phyloP scores from a whole-genome alignment of 2,797 vertebrate genomes.

The Sciaenops ocellatus region DNA sequence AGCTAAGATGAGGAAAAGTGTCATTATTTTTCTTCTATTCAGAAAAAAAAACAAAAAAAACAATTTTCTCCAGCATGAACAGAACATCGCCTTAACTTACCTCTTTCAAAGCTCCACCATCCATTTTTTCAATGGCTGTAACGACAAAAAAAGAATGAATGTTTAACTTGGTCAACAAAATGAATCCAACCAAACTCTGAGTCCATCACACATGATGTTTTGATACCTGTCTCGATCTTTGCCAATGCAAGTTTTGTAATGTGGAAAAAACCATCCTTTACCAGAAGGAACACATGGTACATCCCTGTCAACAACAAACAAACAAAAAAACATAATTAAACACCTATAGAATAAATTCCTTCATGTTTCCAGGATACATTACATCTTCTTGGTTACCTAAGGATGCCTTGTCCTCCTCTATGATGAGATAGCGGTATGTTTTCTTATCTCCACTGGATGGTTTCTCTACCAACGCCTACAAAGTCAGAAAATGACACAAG shows the following conservation, averaged over 20 bases:
- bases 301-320: slow-evolving; percentile 80
- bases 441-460: slow-evolving; percentile 70
- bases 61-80: not conserved
- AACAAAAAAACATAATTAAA: slow-evolving; percentile 33
- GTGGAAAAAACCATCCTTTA: slow-evolving; percentile 90
- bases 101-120: slow-evolving; percentile 86
- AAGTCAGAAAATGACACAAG: slow-evolving; percentile 1
- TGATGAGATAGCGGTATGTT: slow-evolving; percentile 87
- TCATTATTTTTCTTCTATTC: slow-evolving; percentile 2
- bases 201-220: not conserved
- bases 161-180: slow-evolving; percentile 7
- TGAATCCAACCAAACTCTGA: not conserved
- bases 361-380: not conserved
- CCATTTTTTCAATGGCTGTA: slow-evolving; percentile 89
- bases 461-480: slow-evolving; percentile 86
- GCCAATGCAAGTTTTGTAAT: slow-evolving; percentile 90
- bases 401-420: slow-evolving; percentile 84
- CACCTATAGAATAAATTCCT: not conserved
- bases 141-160: slow-evolving; percentile 23
- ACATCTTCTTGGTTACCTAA: slow-evolving; percentile 77
- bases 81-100: slow-evolving; percentile 69
- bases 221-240: slow-evolving; percentile 90
- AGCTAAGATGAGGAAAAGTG: slow-evolving; percentile 80
- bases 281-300: slow-evolving; percentile 90
- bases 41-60: not conserved